These are phyloP conservation scores for Vanacampus margaritifer DNA, from an alignment of 2,113 vertebrate genomes.

Conservation along the genomic window DNA sequence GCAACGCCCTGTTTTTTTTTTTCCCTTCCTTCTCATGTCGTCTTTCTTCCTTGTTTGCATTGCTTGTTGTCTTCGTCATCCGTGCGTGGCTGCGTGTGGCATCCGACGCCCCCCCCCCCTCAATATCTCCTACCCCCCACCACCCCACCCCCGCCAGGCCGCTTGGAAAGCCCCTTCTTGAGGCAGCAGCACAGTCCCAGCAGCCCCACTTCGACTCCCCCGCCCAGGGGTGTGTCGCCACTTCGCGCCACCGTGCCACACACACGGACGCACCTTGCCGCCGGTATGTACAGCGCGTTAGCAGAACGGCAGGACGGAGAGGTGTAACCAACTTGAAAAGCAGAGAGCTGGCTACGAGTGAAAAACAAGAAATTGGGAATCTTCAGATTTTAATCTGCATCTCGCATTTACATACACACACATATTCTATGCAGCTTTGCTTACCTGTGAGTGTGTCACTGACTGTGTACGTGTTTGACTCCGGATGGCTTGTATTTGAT, in stretches of 20 bases:
- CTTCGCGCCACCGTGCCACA: slow-evolving; percentile 52
- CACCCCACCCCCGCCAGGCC: slow-evolving; percentile 76
- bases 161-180: slow-evolving; percentile 97
- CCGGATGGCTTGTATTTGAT: too few species aligned
- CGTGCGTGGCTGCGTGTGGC: slow-evolving; percentile 48
- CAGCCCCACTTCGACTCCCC: slow-evolving; percentile 80
- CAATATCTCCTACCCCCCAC: slow-evolving; percentile 17
- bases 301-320: neutral
- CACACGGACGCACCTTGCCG: slow-evolving; percentile 61
- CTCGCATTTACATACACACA: too few species aligned
- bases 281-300: slow-evolving; percentile 71
- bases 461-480: too few species aligned
- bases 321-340: neutral
- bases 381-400: neutral
- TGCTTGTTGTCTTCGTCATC: slow-evolving; percentile 12
- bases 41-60: slow-evolving; percentile 58
- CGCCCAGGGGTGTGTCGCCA: slow-evolving; percentile 77
- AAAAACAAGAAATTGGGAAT: neutral
- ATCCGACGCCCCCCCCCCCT: slow-evolving; percentile 11
- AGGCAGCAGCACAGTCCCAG: slow-evolving; percentile 89
- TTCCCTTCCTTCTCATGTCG: slow-evolving; percentile 20
- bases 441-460: neutral
- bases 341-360: neutral
- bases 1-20: slow-evolving; percentile 9
- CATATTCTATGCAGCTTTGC: neutral